These are phyloP conservation scores for Microtus oregoni DNA, from an alignment of 2,113 vertebrate genomes.

Conservation along the genomic window DNA sequence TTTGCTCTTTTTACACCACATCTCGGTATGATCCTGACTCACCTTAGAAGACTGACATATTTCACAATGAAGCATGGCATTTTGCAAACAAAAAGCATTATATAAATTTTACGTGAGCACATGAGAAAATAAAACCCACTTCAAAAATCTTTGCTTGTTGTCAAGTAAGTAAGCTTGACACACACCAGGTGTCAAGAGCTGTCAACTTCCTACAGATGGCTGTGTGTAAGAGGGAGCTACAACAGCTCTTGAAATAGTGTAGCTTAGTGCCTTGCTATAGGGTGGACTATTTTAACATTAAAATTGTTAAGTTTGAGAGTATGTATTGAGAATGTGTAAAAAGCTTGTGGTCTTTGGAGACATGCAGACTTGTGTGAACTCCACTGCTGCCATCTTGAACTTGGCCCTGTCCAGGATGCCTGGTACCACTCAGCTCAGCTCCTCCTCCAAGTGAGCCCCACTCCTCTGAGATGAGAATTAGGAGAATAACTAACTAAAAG, in stretches of 20 bases:
- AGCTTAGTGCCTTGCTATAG: background rate
- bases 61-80: background rate
- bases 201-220: background rate
- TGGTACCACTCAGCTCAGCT: background rate
- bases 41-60: background rate
- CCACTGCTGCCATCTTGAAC: background rate
- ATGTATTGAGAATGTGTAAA: background rate
- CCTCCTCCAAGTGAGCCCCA: background rate
- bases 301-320: background rate
- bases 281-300: background rate
- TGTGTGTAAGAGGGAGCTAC: background rate
- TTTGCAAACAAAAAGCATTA: background rate
- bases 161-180: background rate
- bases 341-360: background rate
- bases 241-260: background rate
- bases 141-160: background rate
- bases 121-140: background rate
- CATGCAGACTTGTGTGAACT: background rate
- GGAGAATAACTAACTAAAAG: background rate
- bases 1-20: constrained; percentile 32
- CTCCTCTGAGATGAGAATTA: background rate
- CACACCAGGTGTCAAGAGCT: background rate
- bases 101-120: background rate
- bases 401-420: background rate
- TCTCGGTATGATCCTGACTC: background rate